These are phyloP conservation scores for Enchytraeus crypticus DNA, from an alignment of 2,888 invertebrate species.

Conservation along the genomic window DNA sequence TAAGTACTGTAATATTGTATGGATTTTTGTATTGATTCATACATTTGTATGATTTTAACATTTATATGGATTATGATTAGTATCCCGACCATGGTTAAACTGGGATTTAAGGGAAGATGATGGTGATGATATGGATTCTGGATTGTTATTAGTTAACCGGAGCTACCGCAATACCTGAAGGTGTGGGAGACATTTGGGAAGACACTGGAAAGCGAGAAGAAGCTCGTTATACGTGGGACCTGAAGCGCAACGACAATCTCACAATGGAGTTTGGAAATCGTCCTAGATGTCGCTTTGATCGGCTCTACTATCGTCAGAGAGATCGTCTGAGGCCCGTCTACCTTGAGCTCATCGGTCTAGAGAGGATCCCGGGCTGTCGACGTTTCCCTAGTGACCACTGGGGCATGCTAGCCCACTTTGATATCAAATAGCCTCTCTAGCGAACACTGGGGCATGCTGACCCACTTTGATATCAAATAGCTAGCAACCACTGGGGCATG, in stretches of 20 bases:
- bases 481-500: constrained; percentile 56
- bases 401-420: constrained; percentile 50
- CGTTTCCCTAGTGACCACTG: constrained; percentile 57
- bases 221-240: constrained; percentile 56
- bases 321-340: constrained; percentile 44
- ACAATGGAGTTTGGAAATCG: constrained; percentile 42
- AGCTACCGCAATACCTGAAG: constrained; percentile 5
- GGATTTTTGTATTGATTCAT: too few species aligned
- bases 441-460: constrained; percentile 55
- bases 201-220: constrained; percentile 53
- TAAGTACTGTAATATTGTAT: too few species aligned
- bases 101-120: too few species aligned
- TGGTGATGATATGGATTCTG: too few species aligned
- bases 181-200: constrained; percentile 53
- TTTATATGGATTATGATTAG: too few species aligned
- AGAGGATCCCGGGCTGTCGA: constrained; percentile 50
- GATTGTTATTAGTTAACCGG: too few species aligned
- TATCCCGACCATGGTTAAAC: too few species aligned
- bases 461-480: constrained; percentile 38
- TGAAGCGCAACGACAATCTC: constrained; percentile 54
- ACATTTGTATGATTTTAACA: too few species aligned
- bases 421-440: constrained; percentile 50
- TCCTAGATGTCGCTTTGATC: constrained; percentile 54
- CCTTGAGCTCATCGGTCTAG: constrained; percentile 54
- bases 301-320: constrained; percentile 48